Evolutionary conservation across 2,113 vertebrate genomes (phyloP).

Genomic region (Crotalus helleri): DNA sequence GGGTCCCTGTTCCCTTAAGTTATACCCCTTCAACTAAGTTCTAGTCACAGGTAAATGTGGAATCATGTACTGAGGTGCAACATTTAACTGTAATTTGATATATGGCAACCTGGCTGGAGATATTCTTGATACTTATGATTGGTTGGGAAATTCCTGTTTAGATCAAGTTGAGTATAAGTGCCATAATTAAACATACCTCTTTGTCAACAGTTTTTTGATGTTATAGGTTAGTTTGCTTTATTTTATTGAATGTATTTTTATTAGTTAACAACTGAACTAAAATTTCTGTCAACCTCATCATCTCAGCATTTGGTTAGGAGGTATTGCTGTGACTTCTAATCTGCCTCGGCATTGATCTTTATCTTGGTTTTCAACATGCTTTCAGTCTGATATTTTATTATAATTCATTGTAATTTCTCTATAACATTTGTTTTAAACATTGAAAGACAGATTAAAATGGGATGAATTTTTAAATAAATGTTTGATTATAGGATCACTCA

Average conservation of each 20-base stretch:
- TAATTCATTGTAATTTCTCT: neutral
- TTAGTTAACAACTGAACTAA: neutral
- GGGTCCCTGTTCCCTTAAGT: neutral
- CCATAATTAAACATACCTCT: neutral
- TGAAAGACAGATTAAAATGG: neutral
- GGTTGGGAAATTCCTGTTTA: neutral
- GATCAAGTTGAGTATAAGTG: neutral
- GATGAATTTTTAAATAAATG: neutral
- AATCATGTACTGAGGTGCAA: neutral
- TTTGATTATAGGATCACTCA: neutral
- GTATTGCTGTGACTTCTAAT: neutral
- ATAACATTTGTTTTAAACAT: neutral
- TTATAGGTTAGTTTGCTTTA: neutral
- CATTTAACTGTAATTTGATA: neutral
- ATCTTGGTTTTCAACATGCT: neutral
- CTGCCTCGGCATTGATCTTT: neutral
- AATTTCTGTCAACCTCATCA: neutral
- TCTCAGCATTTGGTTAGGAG: neutral
- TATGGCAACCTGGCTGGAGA: neutral
- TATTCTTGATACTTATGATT: neutral
- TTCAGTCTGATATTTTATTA: neutral
- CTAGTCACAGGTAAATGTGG: no score
- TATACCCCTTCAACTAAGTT: neutral
- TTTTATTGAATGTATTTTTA: neutral
- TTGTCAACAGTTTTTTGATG: neutral